phyloP scores from a whole-genome alignment of 2,888 invertebrate genomes.

The Junonia oenone region DNA sequence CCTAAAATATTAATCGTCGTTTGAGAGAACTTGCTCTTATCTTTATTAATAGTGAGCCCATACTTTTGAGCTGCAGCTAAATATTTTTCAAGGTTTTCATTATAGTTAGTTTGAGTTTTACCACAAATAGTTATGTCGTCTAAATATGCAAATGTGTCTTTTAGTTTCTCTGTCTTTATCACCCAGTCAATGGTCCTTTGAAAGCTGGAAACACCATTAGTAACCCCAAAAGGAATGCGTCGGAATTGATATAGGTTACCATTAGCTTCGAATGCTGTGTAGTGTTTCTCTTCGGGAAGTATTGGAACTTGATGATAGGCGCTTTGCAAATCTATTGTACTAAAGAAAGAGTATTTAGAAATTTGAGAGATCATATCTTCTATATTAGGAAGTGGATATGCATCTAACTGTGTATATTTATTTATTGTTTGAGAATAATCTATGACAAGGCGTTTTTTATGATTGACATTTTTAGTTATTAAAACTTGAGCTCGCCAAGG shows the following conservation, averaged over 20 bases:
- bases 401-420: slow-evolving; percentile 28
- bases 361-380: slow-evolving; percentile 18
- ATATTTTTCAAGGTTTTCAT: slow-evolving; percentile 19
- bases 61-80: slow-evolving; percentile 12
- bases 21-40: neutral
- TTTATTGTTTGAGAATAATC: slow-evolving; percentile 35
- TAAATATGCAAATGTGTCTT: slow-evolving; percentile 24
- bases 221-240: slow-evolving; percentile 17
- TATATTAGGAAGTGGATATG: slow-evolving; percentile 28
- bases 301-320: slow-evolving; percentile 21
- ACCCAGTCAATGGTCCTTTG: slow-evolving; percentile 18
- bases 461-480: slow-evolving; percentile 22
- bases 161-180: slow-evolving; percentile 17
- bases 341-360: slow-evolving; percentile 8
- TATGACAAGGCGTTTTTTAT: slow-evolving; percentile 20
- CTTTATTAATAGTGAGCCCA: slow-evolving; percentile 5
- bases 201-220: slow-evolving; percentile 21
- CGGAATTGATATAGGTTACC: slow-evolving; percentile 14
- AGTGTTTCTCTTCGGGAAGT: slow-evolving; percentile 1
- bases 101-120: slow-evolving; percentile 9
- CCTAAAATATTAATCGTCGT: neutral
- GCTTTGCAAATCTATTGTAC: slow-evolving; percentile 15
- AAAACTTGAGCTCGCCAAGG: slow-evolving; percentile 32
- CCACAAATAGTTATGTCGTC: slow-evolving; percentile 30
- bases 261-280: slow-evolving; percentile 16